Evolutionary conservation across 2,888 invertebrate genomes (phyloP).

Genomic region (Lithophane semibrunnea): DNA sequence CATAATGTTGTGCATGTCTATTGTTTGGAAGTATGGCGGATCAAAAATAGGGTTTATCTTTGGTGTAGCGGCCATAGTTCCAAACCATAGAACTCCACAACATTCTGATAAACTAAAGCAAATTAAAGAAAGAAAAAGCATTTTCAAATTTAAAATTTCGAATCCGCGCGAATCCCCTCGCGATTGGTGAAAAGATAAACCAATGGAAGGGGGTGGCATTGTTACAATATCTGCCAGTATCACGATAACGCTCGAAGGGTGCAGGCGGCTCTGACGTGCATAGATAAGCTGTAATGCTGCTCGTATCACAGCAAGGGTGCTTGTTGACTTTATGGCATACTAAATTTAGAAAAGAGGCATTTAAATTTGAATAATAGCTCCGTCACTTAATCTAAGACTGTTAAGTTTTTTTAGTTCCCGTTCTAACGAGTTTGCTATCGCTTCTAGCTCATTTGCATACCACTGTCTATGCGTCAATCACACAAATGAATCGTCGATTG

Average conservation of each 20-base stretch:
- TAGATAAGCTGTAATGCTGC: slow-evolving; percentile 85
- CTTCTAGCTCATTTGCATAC: slow-evolving; percentile 84
- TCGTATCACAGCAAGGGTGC: slow-evolving; percentile 77
- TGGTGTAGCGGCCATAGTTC: not conserved
- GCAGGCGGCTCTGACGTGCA: slow-evolving; percentile 82
- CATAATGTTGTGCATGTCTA: slow-evolving; percentile 1
- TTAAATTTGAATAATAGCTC: slow-evolving; percentile 78
- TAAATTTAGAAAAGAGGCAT: slow-evolving; percentile 76
- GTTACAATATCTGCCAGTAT: slow-evolving; percentile 87
- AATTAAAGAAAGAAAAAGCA: slow-evolving; percentile 33
- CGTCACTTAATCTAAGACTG: slow-evolving; percentile 65
- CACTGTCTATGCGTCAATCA: slow-evolving; percentile 89
- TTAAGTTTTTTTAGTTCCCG: slow-evolving; percentile 53
- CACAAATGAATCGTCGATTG: slow-evolving; percentile 81
- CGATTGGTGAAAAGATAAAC: slow-evolving; percentile 85
- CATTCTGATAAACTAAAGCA: slow-evolving; percentile 15
- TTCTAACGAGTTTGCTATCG: slow-evolving; percentile 63
- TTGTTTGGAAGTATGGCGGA: not conserved
- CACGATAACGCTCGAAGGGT: slow-evolving; percentile 85
- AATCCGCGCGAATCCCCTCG: slow-evolving; percentile 75
- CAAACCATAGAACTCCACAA: not conserved
- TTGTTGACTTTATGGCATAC: slow-evolving; percentile 82
- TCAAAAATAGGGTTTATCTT: not conserved
- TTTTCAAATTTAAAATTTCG: slow-evolving; percentile 70
- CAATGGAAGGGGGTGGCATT: slow-evolving; percentile 79